phyloP scores from a whole-genome alignment of 92 coral and sea anemone species.

The Phenganax subtilis region DNA sequence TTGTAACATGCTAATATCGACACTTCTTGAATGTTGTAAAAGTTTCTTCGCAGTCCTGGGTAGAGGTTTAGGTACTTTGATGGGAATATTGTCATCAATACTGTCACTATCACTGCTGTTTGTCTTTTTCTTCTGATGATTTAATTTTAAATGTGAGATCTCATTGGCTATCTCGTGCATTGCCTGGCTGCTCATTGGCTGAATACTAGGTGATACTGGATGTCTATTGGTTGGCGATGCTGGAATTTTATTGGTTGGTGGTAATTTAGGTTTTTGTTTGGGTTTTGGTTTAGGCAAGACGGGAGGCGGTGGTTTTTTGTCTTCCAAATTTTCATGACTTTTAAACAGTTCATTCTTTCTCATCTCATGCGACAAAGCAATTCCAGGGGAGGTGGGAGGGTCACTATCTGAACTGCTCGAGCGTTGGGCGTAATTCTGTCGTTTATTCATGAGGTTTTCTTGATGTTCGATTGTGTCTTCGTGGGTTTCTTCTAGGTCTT shows the following conservation, averaged over 20 bases:
- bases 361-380: slow-evolving; percentile 19
- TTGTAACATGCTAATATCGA: background rate
- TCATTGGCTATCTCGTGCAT: slow-evolving; percentile 13
- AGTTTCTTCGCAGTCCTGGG: background rate
- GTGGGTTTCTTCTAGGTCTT: slow-evolving; percentile 1
- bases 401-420: slow-evolving; percentile 32
- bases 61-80: background rate
- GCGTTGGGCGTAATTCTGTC: slow-evolving; percentile 11
- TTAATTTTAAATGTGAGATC: slow-evolving; percentile 13
- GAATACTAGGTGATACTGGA: slow-evolving; percentile 9
- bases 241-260: slow-evolving; percentile 19
- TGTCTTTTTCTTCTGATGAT: background rate
- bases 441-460: slow-evolving; percentile 31
- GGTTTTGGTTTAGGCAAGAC: slow-evolving; percentile 48
- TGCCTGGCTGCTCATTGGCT: slow-evolving; percentile 20
- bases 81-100: background rate
- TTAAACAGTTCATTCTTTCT: slow-evolving; percentile 11
- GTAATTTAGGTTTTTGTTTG: slow-evolving; percentile 25
- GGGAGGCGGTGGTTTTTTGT: slow-evolving; percentile 44
- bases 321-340: slow-evolving; percentile 36
- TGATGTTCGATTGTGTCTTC: slow-evolving; percentile 23
- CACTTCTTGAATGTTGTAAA: background rate
- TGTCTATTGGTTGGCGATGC: slow-evolving; percentile 14
- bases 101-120: slow-evolving; percentile 13
- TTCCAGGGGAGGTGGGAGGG: background rate